Conservation (phyloP, 2,888 invertebrate genomes). For the Xanthia icteritia region DNA sequence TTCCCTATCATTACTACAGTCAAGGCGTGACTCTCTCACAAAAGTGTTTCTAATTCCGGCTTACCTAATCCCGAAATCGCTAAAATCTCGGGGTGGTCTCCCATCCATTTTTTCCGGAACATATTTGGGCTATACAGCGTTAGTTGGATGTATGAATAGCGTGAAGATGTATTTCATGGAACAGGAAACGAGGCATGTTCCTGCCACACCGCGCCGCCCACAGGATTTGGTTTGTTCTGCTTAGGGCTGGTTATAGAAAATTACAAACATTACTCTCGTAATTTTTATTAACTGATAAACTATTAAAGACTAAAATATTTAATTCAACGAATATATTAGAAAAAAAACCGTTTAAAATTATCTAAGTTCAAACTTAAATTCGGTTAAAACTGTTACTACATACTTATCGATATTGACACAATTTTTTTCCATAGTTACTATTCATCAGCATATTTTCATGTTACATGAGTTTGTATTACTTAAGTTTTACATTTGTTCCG, state of each 20-base stretch:
- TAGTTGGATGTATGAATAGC: slow-evolving; percentile 69
- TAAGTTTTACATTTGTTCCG: too few species aligned
- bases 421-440: too few species aligned
- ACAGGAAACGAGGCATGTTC: slow-evolving; percentile 80
- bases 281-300: neutral
- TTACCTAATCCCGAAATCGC: slow-evolving; percentile 33
- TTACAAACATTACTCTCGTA: neutral
- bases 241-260: slow-evolving; percentile 55
- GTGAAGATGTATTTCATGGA: slow-evolving; percentile 80
- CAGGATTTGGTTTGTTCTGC: slow-evolving; percentile 70
- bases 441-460: too few species aligned
- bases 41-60: slow-evolving; percentile 48
- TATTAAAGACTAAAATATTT: too few species aligned
- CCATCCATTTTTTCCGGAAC: slow-evolving; percentile 52
- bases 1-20: slow-evolving; percentile 19
- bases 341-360: too few species aligned
- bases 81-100: slow-evolving; percentile 47
- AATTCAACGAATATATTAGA: too few species aligned
- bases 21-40: slow-evolving; percentile 27
- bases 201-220: slow-evolving; percentile 77
- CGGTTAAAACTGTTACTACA: too few species aligned
- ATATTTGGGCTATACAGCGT: slow-evolving; percentile 57
- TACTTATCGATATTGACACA: too few species aligned
- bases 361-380: too few species aligned
- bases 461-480: too few species aligned